A percentile compares a stretch with the other conserved stretches of the same genome.
phyloP scores from a whole-genome alignment of 2,113 vertebrate species.

The Toxotes jaculatrix region DNA sequence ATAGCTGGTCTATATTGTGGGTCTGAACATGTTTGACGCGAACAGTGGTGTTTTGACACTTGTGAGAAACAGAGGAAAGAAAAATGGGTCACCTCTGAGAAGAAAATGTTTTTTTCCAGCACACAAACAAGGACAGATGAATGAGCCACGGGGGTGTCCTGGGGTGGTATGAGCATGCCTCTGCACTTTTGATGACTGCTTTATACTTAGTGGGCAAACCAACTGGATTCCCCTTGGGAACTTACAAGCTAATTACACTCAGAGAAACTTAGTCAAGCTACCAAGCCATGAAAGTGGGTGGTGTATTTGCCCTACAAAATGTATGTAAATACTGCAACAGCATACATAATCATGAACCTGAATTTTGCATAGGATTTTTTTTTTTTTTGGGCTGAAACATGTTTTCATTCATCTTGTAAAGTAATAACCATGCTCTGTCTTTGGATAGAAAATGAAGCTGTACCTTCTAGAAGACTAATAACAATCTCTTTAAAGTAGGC shows the following conservation, averaged over 20 bases:
- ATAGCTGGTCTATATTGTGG: not conserved
- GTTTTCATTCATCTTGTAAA: not conserved
- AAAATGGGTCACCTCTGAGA: conserved; percentile 40
- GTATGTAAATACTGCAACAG: not conserved
- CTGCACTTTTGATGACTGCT: conserved; percentile 33
- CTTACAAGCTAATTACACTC: conserved; percentile 36
- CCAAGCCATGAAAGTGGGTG: not conserved
- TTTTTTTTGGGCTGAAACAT: not conserved
- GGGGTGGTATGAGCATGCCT: conserved; percentile 16
- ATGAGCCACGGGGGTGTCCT: conserved; percentile 18
- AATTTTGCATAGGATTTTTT: not conserved
- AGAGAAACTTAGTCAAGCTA: conserved; percentile 26
- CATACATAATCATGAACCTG: not conserved
- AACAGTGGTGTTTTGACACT: not conserved
- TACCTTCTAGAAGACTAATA: not conserved
- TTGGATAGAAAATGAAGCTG: not conserved
- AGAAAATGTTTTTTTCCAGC: conserved; percentile 19
- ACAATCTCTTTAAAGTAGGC: not conserved
- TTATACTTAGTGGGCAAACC: conserved; percentile 23
- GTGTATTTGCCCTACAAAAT: not conserved
- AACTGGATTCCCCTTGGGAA: conserved; percentile 14
- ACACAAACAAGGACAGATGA: conserved; percentile 16
- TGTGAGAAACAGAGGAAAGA: conserved; percentile 24
- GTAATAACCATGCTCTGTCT: not conserved
- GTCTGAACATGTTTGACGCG: conserved; percentile 24